A percentile compares a stretch with the other conserved stretches of the same genome.
Conservation (phyloP, 2,888 invertebrate species). For the Parnassius mnemosyne region DNA sequence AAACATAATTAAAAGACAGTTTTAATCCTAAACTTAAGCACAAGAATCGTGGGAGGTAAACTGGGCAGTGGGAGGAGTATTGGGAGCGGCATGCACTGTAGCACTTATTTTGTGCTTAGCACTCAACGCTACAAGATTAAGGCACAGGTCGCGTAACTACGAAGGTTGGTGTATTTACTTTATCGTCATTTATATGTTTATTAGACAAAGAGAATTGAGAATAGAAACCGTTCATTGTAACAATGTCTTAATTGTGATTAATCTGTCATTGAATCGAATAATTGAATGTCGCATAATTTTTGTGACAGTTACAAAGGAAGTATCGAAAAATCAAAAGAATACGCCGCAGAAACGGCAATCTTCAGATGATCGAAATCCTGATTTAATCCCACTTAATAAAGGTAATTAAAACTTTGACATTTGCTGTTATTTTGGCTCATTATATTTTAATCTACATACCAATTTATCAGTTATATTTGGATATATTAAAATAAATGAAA, state of each 20-base stretch:
- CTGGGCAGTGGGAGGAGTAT: constrained; percentile 82
- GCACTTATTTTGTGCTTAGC: constrained; percentile 84
- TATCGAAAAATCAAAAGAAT: constrained; percentile 81
- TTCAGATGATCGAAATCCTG: constrained; percentile 92
- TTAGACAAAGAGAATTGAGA: no score
- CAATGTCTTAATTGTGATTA: no score
- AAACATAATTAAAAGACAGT: no score
- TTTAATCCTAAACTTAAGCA: constrained; percentile 50
- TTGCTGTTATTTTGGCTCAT: no score
- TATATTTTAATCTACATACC: no score
- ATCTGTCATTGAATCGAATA: no score
- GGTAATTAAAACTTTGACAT: constrained; percentile 71
- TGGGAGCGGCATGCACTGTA: constrained; percentile 85
- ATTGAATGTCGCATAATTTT: neutral
- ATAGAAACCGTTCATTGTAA: no score
- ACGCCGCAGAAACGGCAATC: constrained; percentile 79
- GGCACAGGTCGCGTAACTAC: constrained; percentile 73
- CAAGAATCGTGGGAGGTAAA: constrained; percentile 73
- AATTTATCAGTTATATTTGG: no score
- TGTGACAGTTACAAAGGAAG: constrained; percentile 59
- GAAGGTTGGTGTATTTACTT: constrained; percentile 61
- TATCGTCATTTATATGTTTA: neutral
- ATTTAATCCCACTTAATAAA: constrained; percentile 92
- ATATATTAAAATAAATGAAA: no score
- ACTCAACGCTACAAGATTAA: constrained; percentile 81